Evolutionary conservation across 2,797 vertebrate species (phyloP).

Genomic region (Kryptolebias ocellatus): DNA sequence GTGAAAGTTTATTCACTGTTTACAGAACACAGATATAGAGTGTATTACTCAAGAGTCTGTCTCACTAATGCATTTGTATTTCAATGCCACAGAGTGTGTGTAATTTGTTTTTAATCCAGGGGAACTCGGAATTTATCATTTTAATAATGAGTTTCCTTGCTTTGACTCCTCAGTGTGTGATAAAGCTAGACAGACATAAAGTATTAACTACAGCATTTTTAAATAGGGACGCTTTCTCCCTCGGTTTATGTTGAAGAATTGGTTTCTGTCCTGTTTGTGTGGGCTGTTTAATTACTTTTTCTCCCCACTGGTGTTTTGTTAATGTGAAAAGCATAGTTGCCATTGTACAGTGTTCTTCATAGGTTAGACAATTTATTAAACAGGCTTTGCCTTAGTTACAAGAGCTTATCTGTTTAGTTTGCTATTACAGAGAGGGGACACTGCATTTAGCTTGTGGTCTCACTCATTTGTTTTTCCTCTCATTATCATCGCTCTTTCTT

Average conservation of each 20-base stretch:
- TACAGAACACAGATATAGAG: not conserved
- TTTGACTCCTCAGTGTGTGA: conserved; percentile 1
- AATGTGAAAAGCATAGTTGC: conserved; percentile 30
- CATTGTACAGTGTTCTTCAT: conserved; percentile 54
- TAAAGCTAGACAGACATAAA: conserved; percentile 8
- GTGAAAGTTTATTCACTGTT: conserved; percentile 8
- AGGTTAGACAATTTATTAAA: conserved; percentile 60
- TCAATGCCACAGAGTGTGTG: not conserved
- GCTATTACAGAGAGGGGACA: conserved; percentile 37
- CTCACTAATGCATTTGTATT: no score
- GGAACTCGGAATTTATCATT: not conserved
- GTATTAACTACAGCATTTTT: conserved; percentile 26
- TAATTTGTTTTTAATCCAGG: not conserved
- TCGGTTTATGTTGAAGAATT: conserved; percentile 47
- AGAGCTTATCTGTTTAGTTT: conserved; percentile 57
- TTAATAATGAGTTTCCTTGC: not conserved
- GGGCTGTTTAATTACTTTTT: conserved; percentile 63
- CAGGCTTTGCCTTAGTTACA: conserved; percentile 39
- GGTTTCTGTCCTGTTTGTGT: conserved; percentile 51
- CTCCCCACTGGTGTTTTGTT: conserved; percentile 34
- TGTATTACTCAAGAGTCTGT: no score
- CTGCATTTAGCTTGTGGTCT: conserved; percentile 39
- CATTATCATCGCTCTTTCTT: conserved; percentile 32
- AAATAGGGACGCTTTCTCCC: conserved; percentile 4
- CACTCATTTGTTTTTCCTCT: conserved; percentile 29